phyloP scores from a whole-genome alignment of 2,113 vertebrate genomes.

The Ophiodon elongatus region DNA sequence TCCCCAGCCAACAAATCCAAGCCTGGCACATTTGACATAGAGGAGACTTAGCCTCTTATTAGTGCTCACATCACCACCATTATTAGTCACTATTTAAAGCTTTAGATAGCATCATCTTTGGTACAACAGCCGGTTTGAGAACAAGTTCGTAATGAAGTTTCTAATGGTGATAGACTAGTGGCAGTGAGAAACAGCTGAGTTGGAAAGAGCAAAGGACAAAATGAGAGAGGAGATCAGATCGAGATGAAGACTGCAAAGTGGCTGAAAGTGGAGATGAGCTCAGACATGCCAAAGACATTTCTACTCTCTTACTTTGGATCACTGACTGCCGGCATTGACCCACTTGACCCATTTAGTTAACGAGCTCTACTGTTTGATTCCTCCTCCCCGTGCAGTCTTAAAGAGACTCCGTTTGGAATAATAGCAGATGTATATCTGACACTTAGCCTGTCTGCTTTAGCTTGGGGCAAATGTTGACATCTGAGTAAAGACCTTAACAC shows the following conservation, averaged over 20 bases:
- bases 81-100: not conserved
- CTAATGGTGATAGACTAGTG: constrained; percentile 16
- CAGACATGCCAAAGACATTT: constrained; percentile 82
- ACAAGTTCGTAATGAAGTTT: not conserved
- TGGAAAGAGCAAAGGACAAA: constrained; percentile 64
- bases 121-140: not conserved
- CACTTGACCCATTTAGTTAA: constrained; percentile 69
- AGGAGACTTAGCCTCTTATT: not conserved
- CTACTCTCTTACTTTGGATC: constrained; percentile 70
- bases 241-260: constrained; percentile 82
- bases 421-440: not conserved
- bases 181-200: constrained; percentile 68
- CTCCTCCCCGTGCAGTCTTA: not conserved
- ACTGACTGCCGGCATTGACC: constrained; percentile 53
- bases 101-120: not conserved
- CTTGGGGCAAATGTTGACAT: not conserved
- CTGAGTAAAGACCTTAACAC: not conserved
- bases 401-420: not conserved
- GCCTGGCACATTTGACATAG: not conserved
- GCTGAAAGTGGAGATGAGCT: constrained; percentile 85
- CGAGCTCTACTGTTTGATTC: constrained; percentile 8
- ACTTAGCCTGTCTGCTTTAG: not conserved
- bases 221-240: constrained; percentile 62
- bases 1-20: not conserved
- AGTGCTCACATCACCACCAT: not conserved